phyloP scores from a whole-genome alignment of 2,797 vertebrate genomes.

The Paedocypris micromegethes region DNA sequence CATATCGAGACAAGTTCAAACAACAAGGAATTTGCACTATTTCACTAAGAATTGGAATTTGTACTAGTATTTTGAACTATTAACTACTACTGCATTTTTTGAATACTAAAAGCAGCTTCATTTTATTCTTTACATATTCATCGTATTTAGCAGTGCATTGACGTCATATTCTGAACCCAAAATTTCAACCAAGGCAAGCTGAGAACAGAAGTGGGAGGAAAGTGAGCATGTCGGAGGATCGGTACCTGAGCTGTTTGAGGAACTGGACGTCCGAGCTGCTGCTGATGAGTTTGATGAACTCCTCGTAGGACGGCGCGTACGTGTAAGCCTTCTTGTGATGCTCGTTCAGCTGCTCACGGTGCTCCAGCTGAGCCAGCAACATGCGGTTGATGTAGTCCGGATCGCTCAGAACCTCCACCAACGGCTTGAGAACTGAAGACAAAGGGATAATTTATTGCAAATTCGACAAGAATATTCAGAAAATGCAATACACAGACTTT shows the following conservation, averaged over 20 bases:
- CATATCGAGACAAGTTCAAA: too few species aligned
- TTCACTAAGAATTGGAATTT: too few species aligned
- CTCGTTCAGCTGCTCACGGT: conserved; percentile 87
- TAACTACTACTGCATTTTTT: too few species aligned
- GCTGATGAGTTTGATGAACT: conserved; percentile 97
- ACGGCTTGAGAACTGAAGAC: conserved; percentile 81
- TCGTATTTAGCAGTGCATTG: too few species aligned
- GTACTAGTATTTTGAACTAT: too few species aligned
- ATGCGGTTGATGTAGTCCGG: conserved; percentile 94
- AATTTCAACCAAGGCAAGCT: neutral
- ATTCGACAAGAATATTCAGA: too few species aligned
- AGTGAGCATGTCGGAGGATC: neutral
- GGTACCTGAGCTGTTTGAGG: conserved; percentile 92
- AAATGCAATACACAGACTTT: too few species aligned
- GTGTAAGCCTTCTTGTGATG: conserved; percentile 96
- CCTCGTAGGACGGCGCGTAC: conserved; percentile 94
- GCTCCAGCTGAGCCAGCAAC: conserved; percentile 90
- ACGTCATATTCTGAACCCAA: neutral
- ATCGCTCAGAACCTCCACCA: conserved; percentile 90
- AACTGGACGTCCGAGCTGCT: conserved; percentile 89
- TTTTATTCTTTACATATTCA: too few species aligned
- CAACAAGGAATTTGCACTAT: too few species aligned
- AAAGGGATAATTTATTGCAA: neutral
- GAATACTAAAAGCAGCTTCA: too few species aligned
- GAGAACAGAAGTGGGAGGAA: neutral